phyloP scores from a whole-genome alignment of 2,888 invertebrate genomes.

The Philhelius pedissequus region DNA sequence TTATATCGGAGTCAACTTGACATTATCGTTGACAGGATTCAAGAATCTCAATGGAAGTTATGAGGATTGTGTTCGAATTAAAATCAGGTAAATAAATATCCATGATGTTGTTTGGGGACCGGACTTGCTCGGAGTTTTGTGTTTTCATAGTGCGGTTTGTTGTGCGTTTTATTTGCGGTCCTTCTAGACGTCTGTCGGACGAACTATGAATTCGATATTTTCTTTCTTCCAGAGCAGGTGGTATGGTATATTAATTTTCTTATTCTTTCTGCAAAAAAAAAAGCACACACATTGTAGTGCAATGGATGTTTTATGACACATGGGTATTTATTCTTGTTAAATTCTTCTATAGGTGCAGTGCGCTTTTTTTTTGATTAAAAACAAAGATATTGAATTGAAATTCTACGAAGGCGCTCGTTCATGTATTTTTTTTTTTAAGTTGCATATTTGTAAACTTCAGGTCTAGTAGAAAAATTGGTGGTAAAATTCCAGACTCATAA shows the following conservation, averaged over 20 bases:
- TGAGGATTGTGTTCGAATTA: conserved; percentile 68
- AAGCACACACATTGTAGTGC: conserved; percentile 12
- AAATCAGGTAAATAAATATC: conserved; percentile 66
- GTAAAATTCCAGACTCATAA: too few relatives aligned
- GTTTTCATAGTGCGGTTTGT: not conserved
- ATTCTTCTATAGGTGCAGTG: too few relatives aligned
- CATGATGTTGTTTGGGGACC: conserved; percentile 31
- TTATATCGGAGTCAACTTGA: conserved; percentile 44
- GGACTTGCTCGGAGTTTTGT: not conserved
- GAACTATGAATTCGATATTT: conserved; percentile 56
- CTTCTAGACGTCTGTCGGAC: not conserved
- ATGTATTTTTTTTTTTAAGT: too few relatives aligned
- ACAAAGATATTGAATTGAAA: too few relatives aligned
- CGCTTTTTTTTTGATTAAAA: too few relatives aligned
- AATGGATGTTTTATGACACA: not conserved
- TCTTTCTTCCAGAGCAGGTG: conserved; percentile 45
- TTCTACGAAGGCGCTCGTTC: too few relatives aligned
- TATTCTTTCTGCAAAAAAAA: not conserved
- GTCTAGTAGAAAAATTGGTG: too few relatives aligned
- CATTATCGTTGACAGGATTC: conserved; percentile 67
- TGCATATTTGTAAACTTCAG: too few relatives aligned
- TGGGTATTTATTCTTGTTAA: too few relatives aligned
- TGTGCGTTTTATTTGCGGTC: conserved; percentile 23
- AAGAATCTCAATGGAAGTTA: conserved; percentile 62
- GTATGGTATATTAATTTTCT: conserved; percentile 18